A percentile compares a stretch with the other conserved stretches of the same genome.
These are phyloP conservation scores for Pammene fasciana DNA, from an alignment of 2,888 invertebrate species.

Conservation along the genomic window DNA sequence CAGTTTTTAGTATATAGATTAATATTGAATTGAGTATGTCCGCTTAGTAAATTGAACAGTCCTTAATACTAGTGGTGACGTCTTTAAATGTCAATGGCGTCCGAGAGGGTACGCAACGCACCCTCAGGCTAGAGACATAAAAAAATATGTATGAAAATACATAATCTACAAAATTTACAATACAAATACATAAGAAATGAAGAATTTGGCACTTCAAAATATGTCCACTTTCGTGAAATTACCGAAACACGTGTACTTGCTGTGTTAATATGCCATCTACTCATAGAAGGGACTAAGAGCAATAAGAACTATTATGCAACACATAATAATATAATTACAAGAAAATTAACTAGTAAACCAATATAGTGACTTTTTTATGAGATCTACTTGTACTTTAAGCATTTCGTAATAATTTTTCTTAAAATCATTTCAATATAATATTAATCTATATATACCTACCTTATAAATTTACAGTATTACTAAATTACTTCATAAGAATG, in stretches of 20 bases:
- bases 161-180: too few relatives aligned
- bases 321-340: conserved; percentile 1
- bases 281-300: neutral
- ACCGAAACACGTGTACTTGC: neutral
- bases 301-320: neutral
- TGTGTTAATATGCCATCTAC: neutral
- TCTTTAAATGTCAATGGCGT: too few relatives aligned
- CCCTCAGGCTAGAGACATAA: too few relatives aligned
- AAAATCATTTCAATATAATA: conserved; percentile 46
- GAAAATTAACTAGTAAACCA: conserved; percentile 21
- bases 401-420: conserved; percentile 43
- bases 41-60: too few relatives aligned
- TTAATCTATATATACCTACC: conserved; percentile 38
- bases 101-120: too few relatives aligned
- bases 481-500: conserved; percentile 54
- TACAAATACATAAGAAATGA: neutral
- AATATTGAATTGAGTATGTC: too few relatives aligned
- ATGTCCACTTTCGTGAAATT: neutral
- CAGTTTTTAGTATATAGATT: too few relatives aligned
- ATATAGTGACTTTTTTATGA: conserved; percentile 50
- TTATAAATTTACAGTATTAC: conserved; percentile 49
- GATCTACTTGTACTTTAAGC: conserved; percentile 62
- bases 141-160: too few relatives aligned
- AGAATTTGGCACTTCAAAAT: conserved; percentile 2
- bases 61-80: too few relatives aligned